A percentile compares a stretch with the other conserved stretches of the same genome.
Conservation (phyloP, 1,140 invertebrate genomes). For the Drosophila willistoni region DNA sequence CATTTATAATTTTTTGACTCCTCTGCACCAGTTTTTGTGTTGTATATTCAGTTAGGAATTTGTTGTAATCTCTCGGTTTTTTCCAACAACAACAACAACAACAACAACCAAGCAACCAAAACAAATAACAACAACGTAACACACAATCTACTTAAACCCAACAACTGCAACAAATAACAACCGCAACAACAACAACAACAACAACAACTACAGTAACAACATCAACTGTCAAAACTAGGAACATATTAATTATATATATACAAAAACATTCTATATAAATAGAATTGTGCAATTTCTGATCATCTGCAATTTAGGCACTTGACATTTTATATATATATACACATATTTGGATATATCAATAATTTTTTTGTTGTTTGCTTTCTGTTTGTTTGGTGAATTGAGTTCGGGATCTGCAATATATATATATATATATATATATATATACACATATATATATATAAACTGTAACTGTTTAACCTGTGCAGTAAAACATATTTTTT, state of each 20-base stretch:
- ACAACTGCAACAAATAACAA: slow-evolving; percentile 11
- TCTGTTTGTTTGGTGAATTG: slow-evolving; percentile 7
- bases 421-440: slow-evolving; percentile 12
- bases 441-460: slow-evolving; percentile 12
- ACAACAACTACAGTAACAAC: slow-evolving; percentile 8
- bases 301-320: slow-evolving; percentile 1
- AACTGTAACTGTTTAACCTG: slow-evolving; percentile 1
- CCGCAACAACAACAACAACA: too few species aligned
- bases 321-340: background rate
- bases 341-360: slow-evolving; percentile 3
- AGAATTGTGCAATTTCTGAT: slow-evolving; percentile 6
- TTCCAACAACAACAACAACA: slow-evolving; percentile 51
- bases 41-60: slow-evolving; percentile 79
- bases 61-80: slow-evolving; percentile 81
- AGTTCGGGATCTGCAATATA: slow-evolving; percentile 10
- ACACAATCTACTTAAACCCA: background rate
- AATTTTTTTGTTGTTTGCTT: slow-evolving; percentile 1
- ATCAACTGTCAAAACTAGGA: slow-evolving; percentile 32
- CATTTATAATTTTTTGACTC: slow-evolving; percentile 83
- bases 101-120: slow-evolving; percentile 17
- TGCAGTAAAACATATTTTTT: background rate
- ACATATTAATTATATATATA: slow-evolving; percentile 21
- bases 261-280: background rate
- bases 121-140: slow-evolving; percentile 43
- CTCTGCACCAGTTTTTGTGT: slow-evolving; percentile 82